phyloP scores from a whole-genome alignment of 2,797 vertebrate species.

The Miichthys miiuy region DNA sequence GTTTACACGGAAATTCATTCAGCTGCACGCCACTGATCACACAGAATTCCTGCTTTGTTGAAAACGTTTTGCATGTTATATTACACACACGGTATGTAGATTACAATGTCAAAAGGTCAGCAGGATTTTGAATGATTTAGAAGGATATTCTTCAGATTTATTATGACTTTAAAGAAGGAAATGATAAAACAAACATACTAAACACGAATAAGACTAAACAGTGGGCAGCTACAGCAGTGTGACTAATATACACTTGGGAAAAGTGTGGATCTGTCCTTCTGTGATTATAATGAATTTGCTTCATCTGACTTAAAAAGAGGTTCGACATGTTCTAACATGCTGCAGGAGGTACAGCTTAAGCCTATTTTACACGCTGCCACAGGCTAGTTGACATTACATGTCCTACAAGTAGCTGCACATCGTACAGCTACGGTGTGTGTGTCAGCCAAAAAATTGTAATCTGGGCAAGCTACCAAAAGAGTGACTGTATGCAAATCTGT shows the following conservation, averaged over 20 bases:
- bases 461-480: conserved; percentile 29
- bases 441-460: conserved; percentile 9
- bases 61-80: background rate
- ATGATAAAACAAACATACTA: background rate
- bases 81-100: background rate
- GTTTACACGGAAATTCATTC: conserved; percentile 6
- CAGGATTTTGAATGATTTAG: background rate
- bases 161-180: conserved; percentile 20
- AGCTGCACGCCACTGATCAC: background rate
- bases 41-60: background rate
- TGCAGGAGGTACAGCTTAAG: conserved; percentile 62
- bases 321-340: conserved; percentile 72
- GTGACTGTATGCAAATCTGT: conserved; percentile 39
- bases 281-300: conserved; percentile 60
- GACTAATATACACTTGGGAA: conserved; percentile 37
- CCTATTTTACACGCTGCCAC: conserved; percentile 73
- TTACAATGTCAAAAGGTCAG: conserved; percentile 14
- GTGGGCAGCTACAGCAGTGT: conserved; percentile 35
- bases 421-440: conserved; percentile 17
- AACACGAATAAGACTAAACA: conserved; percentile 1
- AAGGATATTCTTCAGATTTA: background rate
- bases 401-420: conserved; percentile 80
- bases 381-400: conserved; percentile 72
- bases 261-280: conserved; percentile 32
- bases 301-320: conserved; percentile 62